Percentiles rank a stretch among this genome's conserved stretches.
Conservation (phyloP, 2,888 invertebrate genomes). For the Leucania comma region DNA sequence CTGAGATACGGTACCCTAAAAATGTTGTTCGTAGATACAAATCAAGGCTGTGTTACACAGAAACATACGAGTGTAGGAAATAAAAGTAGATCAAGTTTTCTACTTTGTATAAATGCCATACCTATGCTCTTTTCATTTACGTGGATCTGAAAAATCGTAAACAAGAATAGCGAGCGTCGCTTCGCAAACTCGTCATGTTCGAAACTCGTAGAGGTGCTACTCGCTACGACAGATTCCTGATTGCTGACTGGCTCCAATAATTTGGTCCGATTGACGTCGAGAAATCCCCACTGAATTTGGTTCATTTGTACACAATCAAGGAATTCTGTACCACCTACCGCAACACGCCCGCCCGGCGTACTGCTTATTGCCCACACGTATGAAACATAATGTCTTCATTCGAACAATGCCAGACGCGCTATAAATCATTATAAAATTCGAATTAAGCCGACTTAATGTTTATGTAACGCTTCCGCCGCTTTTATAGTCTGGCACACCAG, state of each 20-base stretch:
- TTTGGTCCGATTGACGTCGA: slow-evolving; percentile 77
- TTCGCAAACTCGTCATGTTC: slow-evolving; percentile 45
- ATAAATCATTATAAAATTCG: slow-evolving; percentile 85
- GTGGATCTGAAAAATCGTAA: slow-evolving; percentile 9
- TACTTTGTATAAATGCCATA: not conserved
- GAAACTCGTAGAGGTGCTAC: slow-evolving; percentile 72
- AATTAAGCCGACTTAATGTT: slow-evolving; percentile 80
- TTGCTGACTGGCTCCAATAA: slow-evolving; percentile 77
- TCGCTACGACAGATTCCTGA: slow-evolving; percentile 73
- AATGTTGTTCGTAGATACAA: not conserved
- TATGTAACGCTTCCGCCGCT: slow-evolving; percentile 77
- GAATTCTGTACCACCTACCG: slow-evolving; percentile 58
- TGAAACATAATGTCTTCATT: slow-evolving; percentile 68
- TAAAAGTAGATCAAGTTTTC: not conserved
- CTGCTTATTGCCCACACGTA: slow-evolving; percentile 33
- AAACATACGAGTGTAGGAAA: not conserved
- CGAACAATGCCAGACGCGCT: slow-evolving; percentile 72
- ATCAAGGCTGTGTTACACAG: not conserved
- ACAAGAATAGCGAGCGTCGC: slow-evolving; percentile 25
- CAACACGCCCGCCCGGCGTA: slow-evolving; percentile 32
- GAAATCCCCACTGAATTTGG: slow-evolving; percentile 71
- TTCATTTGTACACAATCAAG: slow-evolving; percentile 73
- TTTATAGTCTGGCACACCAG: slow-evolving; percentile 71
- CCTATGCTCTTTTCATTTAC: slow-evolving; percentile 1
- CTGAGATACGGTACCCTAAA: not conserved